Evolutionary conservation across 1,140 invertebrate species (phyloP).

Genomic region (Hycleus cichorii): DNA sequence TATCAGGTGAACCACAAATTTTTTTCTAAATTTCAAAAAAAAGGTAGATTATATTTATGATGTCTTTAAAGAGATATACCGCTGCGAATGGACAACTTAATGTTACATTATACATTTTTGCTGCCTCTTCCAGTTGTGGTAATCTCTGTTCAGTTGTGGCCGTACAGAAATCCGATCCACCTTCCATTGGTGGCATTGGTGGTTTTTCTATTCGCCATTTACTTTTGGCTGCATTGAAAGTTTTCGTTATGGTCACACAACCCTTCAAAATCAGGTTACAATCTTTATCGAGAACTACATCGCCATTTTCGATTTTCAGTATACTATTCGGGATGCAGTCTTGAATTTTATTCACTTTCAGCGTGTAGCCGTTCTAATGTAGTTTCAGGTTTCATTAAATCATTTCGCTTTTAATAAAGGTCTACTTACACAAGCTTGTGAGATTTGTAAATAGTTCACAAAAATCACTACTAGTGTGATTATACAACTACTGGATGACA

Average conservation of each 20-base stretch:
- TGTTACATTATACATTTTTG: slow-evolving; percentile 11
- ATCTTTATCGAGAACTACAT: slow-evolving; percentile 19
- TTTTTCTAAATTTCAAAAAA: slow-evolving; percentile 15
- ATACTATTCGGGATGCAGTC: slow-evolving; percentile 21
- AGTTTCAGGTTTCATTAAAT: not conserved
- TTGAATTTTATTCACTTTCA: slow-evolving; percentile 17
- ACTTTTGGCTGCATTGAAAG: slow-evolving; percentile 20
- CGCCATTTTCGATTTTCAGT: slow-evolving; percentile 6
- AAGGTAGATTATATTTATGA: too few species aligned
- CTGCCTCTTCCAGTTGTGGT: slow-evolving; percentile 1
- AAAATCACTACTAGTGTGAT: not conserved
- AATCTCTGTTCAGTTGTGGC: slow-evolving; percentile 1
- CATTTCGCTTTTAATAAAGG: not conserved
- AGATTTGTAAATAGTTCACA: not conserved
- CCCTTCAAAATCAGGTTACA: slow-evolving; percentile 22
- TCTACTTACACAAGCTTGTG: slow-evolving; percentile 6
- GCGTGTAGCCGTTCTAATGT: slow-evolving; percentile 24
- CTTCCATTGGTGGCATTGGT: slow-evolving; percentile 18
- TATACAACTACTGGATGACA: too few species aligned
- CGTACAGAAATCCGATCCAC: slow-evolving; percentile 13
- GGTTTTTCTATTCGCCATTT: slow-evolving; percentile 15
- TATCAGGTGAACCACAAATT: slow-evolving; percentile 16
- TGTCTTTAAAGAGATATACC: too few species aligned
- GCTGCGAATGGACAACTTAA: slow-evolving; percentile 1
- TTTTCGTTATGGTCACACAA: slow-evolving; percentile 21